Percentiles rank a stretch among this genome's conserved stretches.
Conservation (phyloP, 1,140 invertebrate genomes). For the Magallana gigas region DNA sequence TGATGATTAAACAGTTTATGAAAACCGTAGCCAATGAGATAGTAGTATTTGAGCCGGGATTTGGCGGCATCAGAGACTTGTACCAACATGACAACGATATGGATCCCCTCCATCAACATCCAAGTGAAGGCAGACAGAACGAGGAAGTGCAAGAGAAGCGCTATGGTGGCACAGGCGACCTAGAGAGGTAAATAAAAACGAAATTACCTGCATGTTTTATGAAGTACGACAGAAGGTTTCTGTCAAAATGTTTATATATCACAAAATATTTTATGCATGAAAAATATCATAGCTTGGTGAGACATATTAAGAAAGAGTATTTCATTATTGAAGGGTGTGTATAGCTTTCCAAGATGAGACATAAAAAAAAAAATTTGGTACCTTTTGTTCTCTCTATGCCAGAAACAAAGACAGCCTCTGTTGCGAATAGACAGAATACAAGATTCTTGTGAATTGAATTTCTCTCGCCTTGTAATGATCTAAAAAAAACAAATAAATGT, state of each 20-base stretch:
- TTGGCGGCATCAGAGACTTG: conserved; percentile 95
- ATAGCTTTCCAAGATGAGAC: not conserved
- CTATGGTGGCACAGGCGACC: conserved; percentile 92
- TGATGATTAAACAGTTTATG: too few species aligned
- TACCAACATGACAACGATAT: conserved; percentile 95
- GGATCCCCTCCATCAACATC: conserved; percentile 96
- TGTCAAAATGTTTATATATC: not conserved
- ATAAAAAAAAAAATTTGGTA: conserved; percentile 35
- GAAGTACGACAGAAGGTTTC: not conserved
- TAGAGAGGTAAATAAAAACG: conserved; percentile 48
- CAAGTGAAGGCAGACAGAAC: conserved; percentile 96
- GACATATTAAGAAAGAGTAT: not conserved
- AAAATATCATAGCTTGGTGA: not conserved
- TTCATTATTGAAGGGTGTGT: not conserved
- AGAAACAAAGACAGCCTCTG: conserved; percentile 93
- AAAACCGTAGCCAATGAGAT: conserved; percentile 88
- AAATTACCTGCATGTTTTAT: not conserved
- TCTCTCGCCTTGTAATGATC: conserved; percentile 84
- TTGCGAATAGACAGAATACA: conserved; percentile 90
- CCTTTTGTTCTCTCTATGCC: conserved; percentile 85
- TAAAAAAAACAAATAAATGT: conserved; percentile 80
- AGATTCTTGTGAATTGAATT: conserved; percentile 94
- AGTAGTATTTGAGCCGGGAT: conserved; percentile 91
- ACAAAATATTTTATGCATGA: not conserved
- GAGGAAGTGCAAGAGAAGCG: conserved; percentile 95